These are phyloP conservation scores for Piscicola geometra DNA, from an alignment of 2,888 invertebrate genomes.

Conservation along the genomic window DNA sequence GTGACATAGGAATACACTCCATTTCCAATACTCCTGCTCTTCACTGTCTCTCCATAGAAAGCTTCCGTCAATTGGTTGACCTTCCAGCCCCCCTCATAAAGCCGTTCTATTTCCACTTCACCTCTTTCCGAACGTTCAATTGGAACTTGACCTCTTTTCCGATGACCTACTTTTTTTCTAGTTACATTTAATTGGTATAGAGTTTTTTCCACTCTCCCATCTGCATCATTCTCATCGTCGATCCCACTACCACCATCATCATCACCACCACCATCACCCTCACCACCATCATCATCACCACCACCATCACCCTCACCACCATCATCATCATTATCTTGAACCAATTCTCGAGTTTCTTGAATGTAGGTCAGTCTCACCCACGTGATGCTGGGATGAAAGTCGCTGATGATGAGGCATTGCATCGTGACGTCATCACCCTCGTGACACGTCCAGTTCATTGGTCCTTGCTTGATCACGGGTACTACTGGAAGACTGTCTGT, in stretches of 20 bases:
- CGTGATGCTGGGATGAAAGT: slow-evolving; percentile 31
- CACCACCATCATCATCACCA: too few species aligned
- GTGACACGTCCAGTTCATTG: slow-evolving; percentile 34
- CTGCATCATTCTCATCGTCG: not conserved
- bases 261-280: too few species aligned
- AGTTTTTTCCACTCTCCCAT: not conserved
- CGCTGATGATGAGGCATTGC: slow-evolving; percentile 37
- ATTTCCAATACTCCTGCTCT: not conserved
- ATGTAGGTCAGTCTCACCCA: slow-evolving; percentile 32
- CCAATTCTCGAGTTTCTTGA: too few species aligned
- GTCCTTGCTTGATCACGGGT: slow-evolving; percentile 37
- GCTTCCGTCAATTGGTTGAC: not conserved
- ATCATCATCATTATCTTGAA: too few species aligned
- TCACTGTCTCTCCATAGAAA: not conserved
- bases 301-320: too few species aligned
- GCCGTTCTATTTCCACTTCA: too few species aligned
- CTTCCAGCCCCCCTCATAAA: too few species aligned
- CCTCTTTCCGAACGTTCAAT: too few species aligned
- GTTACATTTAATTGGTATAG: not conserved
- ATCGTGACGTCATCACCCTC: slow-evolving; percentile 35
- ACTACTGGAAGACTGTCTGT: slow-evolving; percentile 24
- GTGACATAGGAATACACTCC: not conserved
- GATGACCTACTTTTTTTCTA: not conserved
- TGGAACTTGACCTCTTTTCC: too few species aligned
- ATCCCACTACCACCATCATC: too few species aligned